phyloP scores from a whole-genome alignment of 2,113 vertebrate genomes.

The Morone saxatilis region DNA sequence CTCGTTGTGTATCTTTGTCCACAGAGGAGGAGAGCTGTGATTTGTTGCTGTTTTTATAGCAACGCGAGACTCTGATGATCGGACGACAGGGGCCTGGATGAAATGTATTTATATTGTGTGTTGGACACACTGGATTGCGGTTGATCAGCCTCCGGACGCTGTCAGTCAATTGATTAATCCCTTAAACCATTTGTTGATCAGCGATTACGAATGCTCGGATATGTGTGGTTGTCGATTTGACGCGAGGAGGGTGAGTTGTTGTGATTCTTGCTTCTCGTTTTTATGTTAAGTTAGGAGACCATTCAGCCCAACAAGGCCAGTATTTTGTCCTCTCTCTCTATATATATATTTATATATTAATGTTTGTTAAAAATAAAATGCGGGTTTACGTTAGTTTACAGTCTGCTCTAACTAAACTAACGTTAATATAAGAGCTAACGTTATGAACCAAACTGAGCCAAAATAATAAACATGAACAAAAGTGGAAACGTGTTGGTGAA shows the following conservation, averaged over 20 bases:
- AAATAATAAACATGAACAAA: not conserved
- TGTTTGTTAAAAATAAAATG: too few relatives aligned
- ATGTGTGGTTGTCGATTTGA: conserved; percentile 61
- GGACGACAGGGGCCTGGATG: conserved; percentile 43
- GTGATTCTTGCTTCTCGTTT: conserved; percentile 1
- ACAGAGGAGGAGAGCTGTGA: conserved; percentile 50
- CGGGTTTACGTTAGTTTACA: not conserved
- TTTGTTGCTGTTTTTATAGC: conserved; percentile 54
- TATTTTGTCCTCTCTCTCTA: not conserved
- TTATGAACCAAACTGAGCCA: not conserved
- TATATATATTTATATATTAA: too few relatives aligned
- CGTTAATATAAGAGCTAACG: not conserved
- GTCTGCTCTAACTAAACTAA: not conserved
- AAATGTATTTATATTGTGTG: conserved; percentile 34
- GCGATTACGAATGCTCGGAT: conserved; percentile 33
- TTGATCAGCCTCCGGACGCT: not conserved
- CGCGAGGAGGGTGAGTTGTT: conserved; percentile 68
- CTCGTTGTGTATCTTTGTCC: not conserved
- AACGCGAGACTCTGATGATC: conserved; percentile 68
- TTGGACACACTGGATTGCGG: not conserved
- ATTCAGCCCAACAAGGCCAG: not conserved
- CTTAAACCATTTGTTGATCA: conserved; percentile 14
- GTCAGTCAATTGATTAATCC: not conserved
- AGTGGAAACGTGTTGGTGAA: not conserved
- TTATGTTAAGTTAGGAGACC: conserved; percentile 14